Evolutionary conservation across 2,888 invertebrate species (phyloP).

Genomic region (Sympetrum striolatum): DNA sequence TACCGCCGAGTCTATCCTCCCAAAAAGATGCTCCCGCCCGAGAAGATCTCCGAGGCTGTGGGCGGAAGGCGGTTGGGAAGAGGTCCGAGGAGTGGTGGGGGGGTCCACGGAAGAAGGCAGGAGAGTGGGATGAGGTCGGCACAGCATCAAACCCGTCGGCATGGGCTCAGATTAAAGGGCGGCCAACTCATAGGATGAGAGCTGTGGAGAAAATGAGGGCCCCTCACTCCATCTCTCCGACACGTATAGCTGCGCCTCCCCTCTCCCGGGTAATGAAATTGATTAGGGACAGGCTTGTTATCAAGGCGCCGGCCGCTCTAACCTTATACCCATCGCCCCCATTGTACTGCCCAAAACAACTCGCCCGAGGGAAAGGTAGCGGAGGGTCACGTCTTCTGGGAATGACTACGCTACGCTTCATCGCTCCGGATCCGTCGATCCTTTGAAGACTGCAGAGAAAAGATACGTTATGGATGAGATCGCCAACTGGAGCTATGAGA

Average conservation of each 20-base stretch:
- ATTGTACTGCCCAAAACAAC: conserved; percentile 10
- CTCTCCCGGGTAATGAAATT: conserved; percentile 14
- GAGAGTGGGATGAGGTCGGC: conserved; percentile 12
- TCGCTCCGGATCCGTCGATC: background rate
- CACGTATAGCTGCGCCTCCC: background rate
- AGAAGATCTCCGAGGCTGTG: background rate
- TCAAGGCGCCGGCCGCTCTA: conserved; percentile 27
- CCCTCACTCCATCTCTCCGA: background rate
- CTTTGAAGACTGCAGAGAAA: background rate
- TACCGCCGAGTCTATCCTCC: conserved; percentile 21
- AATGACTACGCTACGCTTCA: background rate
- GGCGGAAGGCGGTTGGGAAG: background rate
- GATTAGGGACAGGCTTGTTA: conserved; percentile 44
- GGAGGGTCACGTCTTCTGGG: background rate
- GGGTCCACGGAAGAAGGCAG: background rate
- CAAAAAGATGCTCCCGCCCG: conserved; percentile 17
- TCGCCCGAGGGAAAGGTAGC: background rate
- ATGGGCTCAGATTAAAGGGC: conserved; percentile 33
- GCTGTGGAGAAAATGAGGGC: conserved; percentile 14
- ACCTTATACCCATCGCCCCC: conserved; percentile 9
- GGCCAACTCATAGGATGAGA: conserved; percentile 5
- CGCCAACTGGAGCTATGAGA: background rate
- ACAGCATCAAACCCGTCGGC: conserved; percentile 33
- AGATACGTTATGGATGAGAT: background rate
- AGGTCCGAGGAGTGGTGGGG: background rate